Conservation (phyloP, 2,113 vertebrate species). For the Hemicordylus capensis region DNA sequence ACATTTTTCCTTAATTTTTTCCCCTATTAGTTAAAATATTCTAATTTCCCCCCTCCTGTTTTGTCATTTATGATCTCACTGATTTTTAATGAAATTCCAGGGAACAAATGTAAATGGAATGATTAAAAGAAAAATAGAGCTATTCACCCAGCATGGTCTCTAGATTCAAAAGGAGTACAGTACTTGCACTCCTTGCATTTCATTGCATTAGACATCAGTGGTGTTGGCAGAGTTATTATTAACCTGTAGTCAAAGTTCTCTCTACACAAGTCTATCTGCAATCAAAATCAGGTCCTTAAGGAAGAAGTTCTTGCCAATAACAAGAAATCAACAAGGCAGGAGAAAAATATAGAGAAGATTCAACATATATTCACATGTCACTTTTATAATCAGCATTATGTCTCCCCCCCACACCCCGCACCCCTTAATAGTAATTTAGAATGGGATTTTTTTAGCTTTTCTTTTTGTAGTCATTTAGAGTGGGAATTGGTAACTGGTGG, state of each 20-base stretch:
- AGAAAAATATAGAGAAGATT: neutral
- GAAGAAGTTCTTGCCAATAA: slow-evolving; percentile 14
- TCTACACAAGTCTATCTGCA: slow-evolving; percentile 29
- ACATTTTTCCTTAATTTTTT: slow-evolving; percentile 33
- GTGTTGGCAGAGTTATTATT: slow-evolving; percentile 32
- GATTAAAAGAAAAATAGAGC: slow-evolving; percentile 20
- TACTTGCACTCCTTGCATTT: slow-evolving; percentile 30
- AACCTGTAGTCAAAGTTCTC: slow-evolving; percentile 19
- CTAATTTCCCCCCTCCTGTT: slow-evolving; percentile 18
- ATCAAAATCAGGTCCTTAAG: slow-evolving; percentile 29
- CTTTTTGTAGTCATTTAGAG: neutral
- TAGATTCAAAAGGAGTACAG: neutral
- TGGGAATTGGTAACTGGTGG: neutral
- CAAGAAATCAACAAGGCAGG: neutral
- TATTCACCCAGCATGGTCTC: slow-evolving; percentile 32
- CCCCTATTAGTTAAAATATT: neutral
- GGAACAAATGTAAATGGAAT: slow-evolving; percentile 11
- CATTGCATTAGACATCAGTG: slow-evolving; percentile 29
- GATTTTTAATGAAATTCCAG: slow-evolving; percentile 29
- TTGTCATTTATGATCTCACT: slow-evolving; percentile 16
- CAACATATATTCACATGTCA: neutral
- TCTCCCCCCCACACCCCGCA: too few species aligned
- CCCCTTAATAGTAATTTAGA: too few species aligned
- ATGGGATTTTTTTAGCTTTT: too few species aligned
- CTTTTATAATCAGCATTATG: too few species aligned